A percentile compares a stretch with the other conserved stretches of the same genome.
Evolutionary conservation across 2,888 invertebrate species (phyloP).

Genomic region (Hypercompe scribonia): DNA sequence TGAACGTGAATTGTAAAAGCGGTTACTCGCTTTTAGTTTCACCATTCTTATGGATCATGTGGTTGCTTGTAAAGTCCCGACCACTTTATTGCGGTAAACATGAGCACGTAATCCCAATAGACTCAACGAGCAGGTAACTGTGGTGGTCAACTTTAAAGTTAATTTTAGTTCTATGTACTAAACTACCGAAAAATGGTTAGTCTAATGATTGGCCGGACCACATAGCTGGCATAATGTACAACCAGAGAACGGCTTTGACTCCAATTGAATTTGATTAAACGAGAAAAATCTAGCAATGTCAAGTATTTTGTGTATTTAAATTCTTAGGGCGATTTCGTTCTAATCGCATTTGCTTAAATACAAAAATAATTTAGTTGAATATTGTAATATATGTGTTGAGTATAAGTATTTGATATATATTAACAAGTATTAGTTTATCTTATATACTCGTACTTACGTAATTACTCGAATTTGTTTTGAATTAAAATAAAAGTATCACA

Average conservation of each 20-base stretch:
- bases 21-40: slow-evolving; percentile 49
- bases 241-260: slow-evolving; percentile 39
- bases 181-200: slow-evolving; percentile 39
- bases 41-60: slow-evolving; percentile 40
- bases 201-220: slow-evolving; percentile 44
- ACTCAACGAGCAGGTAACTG: slow-evolving; percentile 46
- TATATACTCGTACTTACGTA: too few relatives aligned
- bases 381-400: neutral
- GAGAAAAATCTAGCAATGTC: slow-evolving; percentile 43
- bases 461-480: too few relatives aligned
- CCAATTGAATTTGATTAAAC: slow-evolving; percentile 51
- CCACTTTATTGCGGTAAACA: slow-evolving; percentile 47
- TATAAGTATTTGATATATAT: neutral
- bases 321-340: slow-evolving; percentile 40
- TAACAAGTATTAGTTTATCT: neutral
- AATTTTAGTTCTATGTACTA: slow-evolving; percentile 47
- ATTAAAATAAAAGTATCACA: too few relatives aligned
- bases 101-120: slow-evolving; percentile 43
- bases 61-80: slow-evolving; percentile 39
- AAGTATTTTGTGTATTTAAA: slow-evolving; percentile 44
- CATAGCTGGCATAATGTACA: slow-evolving; percentile 42
- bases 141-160: slow-evolving; percentile 45
- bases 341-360: slow-evolving; percentile 33
- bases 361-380: slow-evolving; percentile 22
- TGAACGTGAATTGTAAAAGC: slow-evolving; percentile 42